phyloP scores from a whole-genome alignment of 2,797 vertebrate genomes.

The Parotocinclus haroldoi region DNA sequence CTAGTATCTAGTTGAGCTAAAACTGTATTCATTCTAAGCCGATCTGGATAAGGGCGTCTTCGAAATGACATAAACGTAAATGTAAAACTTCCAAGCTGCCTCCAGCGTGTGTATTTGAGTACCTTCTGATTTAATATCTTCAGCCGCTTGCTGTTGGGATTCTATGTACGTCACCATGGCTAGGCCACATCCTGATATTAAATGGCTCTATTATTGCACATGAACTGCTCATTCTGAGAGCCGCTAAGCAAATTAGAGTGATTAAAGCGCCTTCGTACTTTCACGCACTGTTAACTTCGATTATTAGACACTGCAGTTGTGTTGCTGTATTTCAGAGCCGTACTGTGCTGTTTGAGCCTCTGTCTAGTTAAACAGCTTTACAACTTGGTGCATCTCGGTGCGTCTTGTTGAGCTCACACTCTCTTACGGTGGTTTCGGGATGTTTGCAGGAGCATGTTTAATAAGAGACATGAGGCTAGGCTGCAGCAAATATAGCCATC shows the following conservation, averaged over 20 bases:
- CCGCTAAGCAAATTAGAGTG: background rate
- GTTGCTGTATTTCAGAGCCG: background rate
- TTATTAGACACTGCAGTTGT: background rate
- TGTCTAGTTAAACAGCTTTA: background rate
- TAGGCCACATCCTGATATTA: background rate
- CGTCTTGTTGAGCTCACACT: constrained; percentile 16
- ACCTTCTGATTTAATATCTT: no score
- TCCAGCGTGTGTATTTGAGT: no score
- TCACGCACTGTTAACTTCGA: background rate
- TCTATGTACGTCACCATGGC: background rate
- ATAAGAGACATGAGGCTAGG: constrained; percentile 9
- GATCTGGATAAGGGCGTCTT: no score
- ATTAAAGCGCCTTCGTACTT: constrained; percentile 1
- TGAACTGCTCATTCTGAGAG: background rate
- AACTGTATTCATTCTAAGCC: no score
- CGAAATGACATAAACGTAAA: no score
- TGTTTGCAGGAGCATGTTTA: constrained; percentile 3
- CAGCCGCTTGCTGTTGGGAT: no score
- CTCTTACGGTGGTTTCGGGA: background rate
- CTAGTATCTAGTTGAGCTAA: no score
- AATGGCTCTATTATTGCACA: background rate
- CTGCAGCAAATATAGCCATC: constrained; percentile 1
- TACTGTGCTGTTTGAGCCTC: background rate
- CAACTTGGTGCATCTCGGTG: no score
- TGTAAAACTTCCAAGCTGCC: no score